These are phyloP conservation scores for Notolabrus celidotus DNA, from an alignment of 2,797 vertebrate genomes.

Conservation along the genomic window DNA sequence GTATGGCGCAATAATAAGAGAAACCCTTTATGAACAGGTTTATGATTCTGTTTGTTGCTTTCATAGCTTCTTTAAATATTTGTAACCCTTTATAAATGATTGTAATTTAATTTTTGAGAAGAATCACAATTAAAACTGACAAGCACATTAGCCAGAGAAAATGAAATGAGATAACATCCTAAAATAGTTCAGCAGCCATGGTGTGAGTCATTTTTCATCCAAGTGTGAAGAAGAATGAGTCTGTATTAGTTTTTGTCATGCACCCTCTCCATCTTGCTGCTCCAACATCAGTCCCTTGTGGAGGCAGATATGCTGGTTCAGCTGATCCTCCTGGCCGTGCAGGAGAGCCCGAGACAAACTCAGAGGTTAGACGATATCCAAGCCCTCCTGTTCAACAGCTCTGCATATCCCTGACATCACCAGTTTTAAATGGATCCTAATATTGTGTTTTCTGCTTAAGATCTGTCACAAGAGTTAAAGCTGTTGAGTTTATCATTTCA, in stretches of 20 bases:
- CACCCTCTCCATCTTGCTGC: conserved; percentile 17
- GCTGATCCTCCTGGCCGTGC: conserved; percentile 9
- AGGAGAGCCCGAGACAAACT: conserved; percentile 27
- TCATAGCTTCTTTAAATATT: not conserved
- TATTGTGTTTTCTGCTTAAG: too few species aligned
- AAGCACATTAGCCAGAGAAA: not conserved
- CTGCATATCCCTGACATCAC: not conserved
- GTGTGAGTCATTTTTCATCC: not conserved
- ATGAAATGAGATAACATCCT: not conserved
- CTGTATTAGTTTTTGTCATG: not conserved
- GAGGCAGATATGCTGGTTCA: conserved; percentile 20
- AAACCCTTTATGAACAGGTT: not conserved
- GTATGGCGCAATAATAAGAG: too few species aligned
- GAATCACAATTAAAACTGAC: not conserved
- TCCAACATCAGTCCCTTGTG: not conserved
- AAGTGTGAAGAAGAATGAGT: not conserved
- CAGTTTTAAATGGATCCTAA: too few species aligned
- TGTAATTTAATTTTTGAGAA: not conserved
- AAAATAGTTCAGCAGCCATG: not conserved
- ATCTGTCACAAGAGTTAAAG: too few species aligned
- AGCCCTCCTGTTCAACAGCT: conserved; percentile 15
- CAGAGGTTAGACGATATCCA: not conserved
- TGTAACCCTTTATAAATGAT: not conserved
- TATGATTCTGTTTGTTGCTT: too few species aligned
- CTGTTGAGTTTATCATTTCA: too few species aligned